Conservation (phyloP, 2,797 vertebrate genomes). For the Triplophysa bombifrons region DNA sequence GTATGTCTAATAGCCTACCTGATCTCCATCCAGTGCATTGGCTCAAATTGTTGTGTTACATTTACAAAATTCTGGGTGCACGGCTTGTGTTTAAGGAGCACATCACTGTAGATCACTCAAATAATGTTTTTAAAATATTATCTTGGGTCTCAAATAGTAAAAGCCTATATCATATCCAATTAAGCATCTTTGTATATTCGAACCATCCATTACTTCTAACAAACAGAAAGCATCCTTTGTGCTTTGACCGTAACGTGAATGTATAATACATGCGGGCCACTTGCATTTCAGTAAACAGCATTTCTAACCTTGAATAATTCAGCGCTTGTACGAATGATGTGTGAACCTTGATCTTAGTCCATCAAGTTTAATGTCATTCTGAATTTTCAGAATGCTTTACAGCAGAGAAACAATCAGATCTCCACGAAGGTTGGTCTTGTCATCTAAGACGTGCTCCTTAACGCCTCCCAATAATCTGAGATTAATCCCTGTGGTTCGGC, state of each 20-base stretch:
- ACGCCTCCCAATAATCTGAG: slow-evolving; percentile 10
- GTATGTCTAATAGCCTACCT: not conserved
- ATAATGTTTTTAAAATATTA: not conserved
- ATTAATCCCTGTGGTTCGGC: not conserved
- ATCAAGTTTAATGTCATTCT: slow-evolving; percentile 76
- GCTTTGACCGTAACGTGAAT: slow-evolving; percentile 49
- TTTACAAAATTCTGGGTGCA: not conserved
- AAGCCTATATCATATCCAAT: not conserved
- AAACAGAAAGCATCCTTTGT: slow-evolving; percentile 44
- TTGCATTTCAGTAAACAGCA: slow-evolving; percentile 63
- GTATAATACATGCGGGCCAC: slow-evolving; percentile 47
- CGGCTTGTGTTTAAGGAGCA: not conserved
- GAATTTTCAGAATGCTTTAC: slow-evolving; percentile 74
- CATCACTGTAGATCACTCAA: not conserved
- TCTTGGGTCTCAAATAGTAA: not conserved
- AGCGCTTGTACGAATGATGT: slow-evolving; percentile 68
- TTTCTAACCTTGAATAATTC: slow-evolving; percentile 68
- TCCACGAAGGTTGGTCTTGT: slow-evolving; percentile 56
- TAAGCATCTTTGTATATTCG: slow-evolving; percentile 13
- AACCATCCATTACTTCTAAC: slow-evolving; percentile 1
- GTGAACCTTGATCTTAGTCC: slow-evolving; percentile 73
- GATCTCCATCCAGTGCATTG: not conserved
- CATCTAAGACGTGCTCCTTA: slow-evolving; percentile 2
- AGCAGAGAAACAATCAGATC: slow-evolving; percentile 71
- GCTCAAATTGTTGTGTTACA: not conserved